Percentiles rank a stretch among this genome's conserved stretches.
Conservation (phyloP, 2,113 vertebrate genomes). For the Entomyzon cyanotis region DNA sequence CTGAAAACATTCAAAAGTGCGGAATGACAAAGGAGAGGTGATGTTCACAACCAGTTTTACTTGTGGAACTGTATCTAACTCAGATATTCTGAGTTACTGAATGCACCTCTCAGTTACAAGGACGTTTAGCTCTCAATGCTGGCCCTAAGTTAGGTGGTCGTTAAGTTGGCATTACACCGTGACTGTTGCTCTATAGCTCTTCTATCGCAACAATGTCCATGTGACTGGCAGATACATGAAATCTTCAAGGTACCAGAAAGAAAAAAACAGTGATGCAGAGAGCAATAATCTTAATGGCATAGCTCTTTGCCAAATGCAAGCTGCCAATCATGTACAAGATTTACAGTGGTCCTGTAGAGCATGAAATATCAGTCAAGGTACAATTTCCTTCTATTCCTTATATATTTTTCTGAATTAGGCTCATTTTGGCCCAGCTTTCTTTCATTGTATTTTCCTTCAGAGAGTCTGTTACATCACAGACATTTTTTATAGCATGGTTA, state of each 20-base stretch:
- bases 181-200: neutral
- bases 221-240: neutral
- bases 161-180: rapidly evolving
- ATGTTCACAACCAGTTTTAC: neutral
- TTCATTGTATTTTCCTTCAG: neutral
- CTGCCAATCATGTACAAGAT: neutral
- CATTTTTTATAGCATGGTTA: neutral
- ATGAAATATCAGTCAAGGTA: neutral
- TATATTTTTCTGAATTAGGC: neutral
- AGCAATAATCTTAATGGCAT: neutral
- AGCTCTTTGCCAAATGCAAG: neutral
- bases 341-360: neutral
- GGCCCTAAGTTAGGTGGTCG: neutral
- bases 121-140: neutral
- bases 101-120: neutral
- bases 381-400: neutral
- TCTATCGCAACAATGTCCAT: neutral
- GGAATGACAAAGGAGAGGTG: neutral
- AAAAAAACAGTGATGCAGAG: neutral
- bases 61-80: neutral
- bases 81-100: neutral
- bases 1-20: neutral
- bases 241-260: neutral
- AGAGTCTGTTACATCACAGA: neutral
- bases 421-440: neutral